phyloP scores from a whole-genome alignment of 2,797 vertebrate species.

The Microhierax caerulescens region DNA sequence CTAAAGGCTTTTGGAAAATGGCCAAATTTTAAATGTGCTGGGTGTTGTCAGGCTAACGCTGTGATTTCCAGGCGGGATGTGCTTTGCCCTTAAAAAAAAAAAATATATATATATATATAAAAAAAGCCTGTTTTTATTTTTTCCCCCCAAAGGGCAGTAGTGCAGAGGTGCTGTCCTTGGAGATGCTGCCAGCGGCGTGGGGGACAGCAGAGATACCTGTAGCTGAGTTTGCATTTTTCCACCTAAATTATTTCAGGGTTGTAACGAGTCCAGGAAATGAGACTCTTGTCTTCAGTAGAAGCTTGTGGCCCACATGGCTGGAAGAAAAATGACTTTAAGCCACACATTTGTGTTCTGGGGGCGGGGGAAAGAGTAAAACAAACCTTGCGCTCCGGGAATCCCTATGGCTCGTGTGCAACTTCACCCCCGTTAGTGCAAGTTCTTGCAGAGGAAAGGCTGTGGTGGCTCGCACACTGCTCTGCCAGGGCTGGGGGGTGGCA shows the following conservation, averaged over 20 bases:
- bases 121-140: no score
- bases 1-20: neutral
- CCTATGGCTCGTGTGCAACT: neutral
- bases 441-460: rapidly evolving
- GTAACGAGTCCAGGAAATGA: neutral
- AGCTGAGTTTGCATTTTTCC: neutral
- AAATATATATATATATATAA: no score
- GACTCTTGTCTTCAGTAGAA: neutral
- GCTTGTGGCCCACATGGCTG: rapidly evolving
- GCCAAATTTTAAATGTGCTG: neutral
- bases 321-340: neutral
- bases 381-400: neutral
- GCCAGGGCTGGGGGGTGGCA: neutral
- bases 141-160: neutral
- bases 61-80: neutral
- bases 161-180: neutral
- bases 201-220: neutral
- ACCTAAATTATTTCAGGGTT: neutral
- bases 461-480: rapidly evolving
- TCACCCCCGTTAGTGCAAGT: rapidly evolving
- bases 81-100: neutral
- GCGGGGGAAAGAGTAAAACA: neutral
- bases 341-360: neutral
- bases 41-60: neutral
- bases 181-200: neutral